Evolutionary conservation across 2,797 vertebrate species (phyloP).

Genomic region (Microtus californicus): DNA sequence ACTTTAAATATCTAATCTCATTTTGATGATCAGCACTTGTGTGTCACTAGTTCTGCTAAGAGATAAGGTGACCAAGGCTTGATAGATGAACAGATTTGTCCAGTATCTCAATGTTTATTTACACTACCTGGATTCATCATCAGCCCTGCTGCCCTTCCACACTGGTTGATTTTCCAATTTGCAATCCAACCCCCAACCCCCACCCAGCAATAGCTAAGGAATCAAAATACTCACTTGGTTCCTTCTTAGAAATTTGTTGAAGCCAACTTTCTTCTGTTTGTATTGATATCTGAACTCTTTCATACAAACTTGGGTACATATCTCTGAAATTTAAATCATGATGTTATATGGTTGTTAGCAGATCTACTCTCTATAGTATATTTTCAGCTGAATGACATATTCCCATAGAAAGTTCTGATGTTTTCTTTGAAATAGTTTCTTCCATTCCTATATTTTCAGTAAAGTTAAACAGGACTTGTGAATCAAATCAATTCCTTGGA

Average conservation of each 20-base stretch:
- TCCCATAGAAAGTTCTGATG: background rate
- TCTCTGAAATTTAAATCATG: constrained; percentile 64
- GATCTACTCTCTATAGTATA: background rate
- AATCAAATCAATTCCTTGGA: background rate
- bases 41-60: background rate
- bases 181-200: too few relatives aligned
- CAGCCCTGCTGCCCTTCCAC: accelerated
- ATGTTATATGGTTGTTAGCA: background rate
- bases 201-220: background rate
- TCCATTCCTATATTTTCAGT: background rate
- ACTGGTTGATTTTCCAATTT: background rate
- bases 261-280: constrained; percentile 83
- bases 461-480: background rate
- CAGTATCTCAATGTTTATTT: too few relatives aligned
- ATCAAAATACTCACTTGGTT: constrained; percentile 57
- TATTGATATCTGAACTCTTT: constrained; percentile 29
- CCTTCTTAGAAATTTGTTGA: background rate
- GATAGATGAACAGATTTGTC: background rate
- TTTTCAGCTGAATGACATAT: constrained; percentile 14
- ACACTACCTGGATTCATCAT: background rate
- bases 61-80: background rate
- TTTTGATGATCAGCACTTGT: background rate
- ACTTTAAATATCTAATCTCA: background rate
- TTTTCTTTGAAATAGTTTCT: constrained; percentile 44
- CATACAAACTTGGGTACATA: background rate